Evolutionary conservation across 2,113 vertebrate species (phyloP).

Genomic region (Ammodytes marinus): DNA sequence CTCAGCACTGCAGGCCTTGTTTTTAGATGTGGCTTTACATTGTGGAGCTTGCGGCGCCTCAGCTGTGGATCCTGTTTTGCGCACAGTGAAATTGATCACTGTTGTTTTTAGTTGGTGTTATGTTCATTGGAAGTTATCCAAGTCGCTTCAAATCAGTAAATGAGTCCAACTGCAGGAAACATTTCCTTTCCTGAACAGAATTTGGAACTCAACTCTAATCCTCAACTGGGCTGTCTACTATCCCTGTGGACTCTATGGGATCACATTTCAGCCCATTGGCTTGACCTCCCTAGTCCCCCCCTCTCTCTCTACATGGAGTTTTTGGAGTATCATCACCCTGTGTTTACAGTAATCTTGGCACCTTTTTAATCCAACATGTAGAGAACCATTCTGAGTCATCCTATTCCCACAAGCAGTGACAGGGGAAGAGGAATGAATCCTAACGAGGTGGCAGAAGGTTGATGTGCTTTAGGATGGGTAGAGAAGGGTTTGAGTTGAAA

Average conservation of each 20-base stretch:
- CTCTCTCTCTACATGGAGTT: constrained; percentile 1
- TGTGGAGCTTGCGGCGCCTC: constrained; percentile 30
- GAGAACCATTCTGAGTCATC: constrained; percentile 27
- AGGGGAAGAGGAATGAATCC: constrained; percentile 21
- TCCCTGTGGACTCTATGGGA: constrained; percentile 38
- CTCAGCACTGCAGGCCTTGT: constrained; percentile 5
- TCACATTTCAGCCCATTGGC: constrained; percentile 61
- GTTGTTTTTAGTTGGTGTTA: constrained; percentile 61
- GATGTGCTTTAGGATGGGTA: constrained; percentile 52
- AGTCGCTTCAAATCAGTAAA: constrained; percentile 46
- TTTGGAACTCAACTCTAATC: constrained; percentile 44
- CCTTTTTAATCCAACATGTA: not conserved
- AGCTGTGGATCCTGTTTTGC: constrained; percentile 25
- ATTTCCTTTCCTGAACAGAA: constrained; percentile 61
- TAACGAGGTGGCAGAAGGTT: constrained; percentile 42
- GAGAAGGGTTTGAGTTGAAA: constrained; percentile 60
- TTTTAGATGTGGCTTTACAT: constrained; percentile 35
- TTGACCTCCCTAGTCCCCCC: constrained; percentile 16
- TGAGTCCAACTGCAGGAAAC: constrained; percentile 65
- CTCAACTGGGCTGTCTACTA: constrained; percentile 26
- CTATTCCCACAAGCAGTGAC: constrained; percentile 21
- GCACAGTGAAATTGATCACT: constrained; percentile 41
- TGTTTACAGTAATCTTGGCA: constrained; percentile 31
- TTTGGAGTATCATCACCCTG: constrained; percentile 38
- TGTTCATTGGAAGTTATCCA: constrained; percentile 47